Evolutionary conservation across 2,113 vertebrate genomes (phyloP), one percentile per base, ranked within the genome.

Genomic region (Microcebus murinus): DNA sequence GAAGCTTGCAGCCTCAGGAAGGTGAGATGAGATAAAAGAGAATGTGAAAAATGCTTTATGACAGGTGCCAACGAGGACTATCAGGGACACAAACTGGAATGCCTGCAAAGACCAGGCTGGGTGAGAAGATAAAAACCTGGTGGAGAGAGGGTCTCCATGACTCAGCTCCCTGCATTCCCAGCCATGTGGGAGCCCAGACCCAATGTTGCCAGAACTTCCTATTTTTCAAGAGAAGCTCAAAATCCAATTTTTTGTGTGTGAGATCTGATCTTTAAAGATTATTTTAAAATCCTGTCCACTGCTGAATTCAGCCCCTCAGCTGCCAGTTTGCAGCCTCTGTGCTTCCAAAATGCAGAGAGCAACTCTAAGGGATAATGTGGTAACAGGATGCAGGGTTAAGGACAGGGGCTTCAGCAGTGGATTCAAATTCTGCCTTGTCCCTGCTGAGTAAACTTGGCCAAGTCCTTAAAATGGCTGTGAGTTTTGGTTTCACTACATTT

Each of bases 41-140:
- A 34, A 55, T 52, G 76, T 95, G 96, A 80, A 65, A 95, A 96
- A 65, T 23, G 34, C 34, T 84, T 80, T 61, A 65, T 83, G 83
- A 92, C 45, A 87, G n/a, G 63, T 81, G 93, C 39, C 82, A 91
- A 59, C 25, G 45, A 93, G 39, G 36, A 52, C 61, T 74, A 52
- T 73, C 34, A 55, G 52, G 52, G 34, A 68, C 50, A 59, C 48
- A 79, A 42, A 84, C 68, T 61, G 48, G 48, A 61, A 45, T 25
- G 50, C 31, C 59, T 61, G 27, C 27, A 0, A 4, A 3, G 23
- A 39, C 36, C 52, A 59, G 50, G 57, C 71, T 8, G 39, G 39
- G 18, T 23, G 25, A 79, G 21, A 59, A 71, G 12, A 8, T 9
- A 63, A 7, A 70, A 52, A 36, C 9, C n/a, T 61, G 34, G 77